These are phyloP conservation scores for Eulemur albifrons DNA, from an alignment of 2,797 vertebrate genomes.

Conservation along the genomic window DNA sequence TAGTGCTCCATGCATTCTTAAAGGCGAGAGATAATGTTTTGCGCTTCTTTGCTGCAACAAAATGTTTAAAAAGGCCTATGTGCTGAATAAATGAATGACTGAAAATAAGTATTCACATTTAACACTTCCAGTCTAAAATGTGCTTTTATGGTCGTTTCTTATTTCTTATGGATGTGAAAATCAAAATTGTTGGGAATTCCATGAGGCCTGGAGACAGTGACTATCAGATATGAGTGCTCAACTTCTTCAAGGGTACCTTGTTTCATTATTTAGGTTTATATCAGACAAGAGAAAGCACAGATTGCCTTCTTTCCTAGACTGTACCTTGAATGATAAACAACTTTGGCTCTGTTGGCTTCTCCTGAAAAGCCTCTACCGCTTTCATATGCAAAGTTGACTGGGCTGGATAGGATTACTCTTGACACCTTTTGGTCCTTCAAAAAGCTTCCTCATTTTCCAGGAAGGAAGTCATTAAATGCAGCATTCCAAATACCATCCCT, in stretches of 20 bases:
- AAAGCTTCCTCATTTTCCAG: neutral
- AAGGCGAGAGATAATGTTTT: neutral
- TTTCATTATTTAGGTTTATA: neutral
- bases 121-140: neutral
- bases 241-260: neutral
- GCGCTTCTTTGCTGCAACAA: neutral
- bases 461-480: neutral
- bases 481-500: neutral
- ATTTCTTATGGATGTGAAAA: neutral
- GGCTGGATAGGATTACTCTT: neutral
- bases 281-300: neutral
- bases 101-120: neutral
- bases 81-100: neutral
- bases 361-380: neutral
- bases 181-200: neutral
- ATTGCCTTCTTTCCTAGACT: neutral
- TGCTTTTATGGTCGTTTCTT: neutral
- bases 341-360: neutral
- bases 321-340: neutral
- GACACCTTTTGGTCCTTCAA: conserved; percentile 32
- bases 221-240: fast-evolving
- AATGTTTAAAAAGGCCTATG: neutral
- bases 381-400: conserved; percentile 26
- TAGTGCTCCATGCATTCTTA: neutral
- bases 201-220: neutral